Percentiles rank a stretch among this genome's conserved stretches.
phyloP scores from a whole-genome alignment of 2,113 vertebrate genomes.

The Pseudorectes ferrugineus region DNA sequence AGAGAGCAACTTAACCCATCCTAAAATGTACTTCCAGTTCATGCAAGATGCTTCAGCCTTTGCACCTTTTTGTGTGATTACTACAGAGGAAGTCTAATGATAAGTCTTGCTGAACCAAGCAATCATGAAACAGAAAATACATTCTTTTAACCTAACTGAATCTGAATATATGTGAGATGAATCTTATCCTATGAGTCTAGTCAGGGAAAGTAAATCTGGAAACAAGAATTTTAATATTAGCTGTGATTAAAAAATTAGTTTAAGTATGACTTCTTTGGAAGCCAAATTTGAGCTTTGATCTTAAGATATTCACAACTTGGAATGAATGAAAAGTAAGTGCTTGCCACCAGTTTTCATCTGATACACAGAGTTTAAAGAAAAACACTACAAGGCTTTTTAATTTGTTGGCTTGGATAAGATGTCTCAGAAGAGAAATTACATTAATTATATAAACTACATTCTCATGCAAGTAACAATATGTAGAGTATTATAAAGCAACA shows the following conservation, averaged over 20 bases:
- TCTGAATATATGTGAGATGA: neutral
- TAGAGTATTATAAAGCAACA: neutral
- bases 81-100: neutral
- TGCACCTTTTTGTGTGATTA: neutral
- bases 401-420: neutral
- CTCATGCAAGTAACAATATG: neutral
- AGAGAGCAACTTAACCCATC: neutral
- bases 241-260: neutral
- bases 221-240: neutral
- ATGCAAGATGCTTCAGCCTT: neutral
- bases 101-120: neutral
- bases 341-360: neutral
- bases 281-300: constrained; percentile 34
- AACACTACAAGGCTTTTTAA: neutral
- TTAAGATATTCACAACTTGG: neutral
- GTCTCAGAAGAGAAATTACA: neutral
- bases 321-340: constrained; percentile 29
- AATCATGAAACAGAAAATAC: neutral
- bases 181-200: neutral
- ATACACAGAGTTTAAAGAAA: neutral
- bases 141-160: neutral
- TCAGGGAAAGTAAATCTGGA: neutral
- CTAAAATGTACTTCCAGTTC: neutral
- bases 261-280: neutral
- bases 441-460: neutral